Evolutionary conservation across 2,888 invertebrate genomes (phyloP).

Genomic region (Altica lythri): DNA sequence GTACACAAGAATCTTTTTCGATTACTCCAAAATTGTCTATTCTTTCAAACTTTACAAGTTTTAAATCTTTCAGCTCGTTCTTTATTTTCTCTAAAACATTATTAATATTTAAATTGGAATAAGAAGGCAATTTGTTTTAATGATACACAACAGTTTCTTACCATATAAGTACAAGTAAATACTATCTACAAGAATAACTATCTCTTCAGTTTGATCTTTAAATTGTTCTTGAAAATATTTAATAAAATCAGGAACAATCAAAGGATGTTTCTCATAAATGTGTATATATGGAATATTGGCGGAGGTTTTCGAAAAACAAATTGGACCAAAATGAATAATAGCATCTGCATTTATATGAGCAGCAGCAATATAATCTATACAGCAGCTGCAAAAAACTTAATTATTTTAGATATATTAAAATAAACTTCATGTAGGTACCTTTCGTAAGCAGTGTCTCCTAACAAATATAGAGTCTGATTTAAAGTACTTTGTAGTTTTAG

Average conservation of each 20-base stretch:
- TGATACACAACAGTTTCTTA: constrained; percentile 43
- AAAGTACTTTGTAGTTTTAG: constrained; percentile 58
- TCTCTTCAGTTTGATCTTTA: constrained; percentile 51
- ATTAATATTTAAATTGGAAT: neutral
- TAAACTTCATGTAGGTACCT: constrained; percentile 62
- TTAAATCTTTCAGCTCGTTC: constrained; percentile 15
- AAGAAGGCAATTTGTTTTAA: neutral
- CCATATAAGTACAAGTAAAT: constrained; percentile 68
- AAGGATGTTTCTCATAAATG: constrained; percentile 67
- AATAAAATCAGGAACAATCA: constrained; percentile 60
- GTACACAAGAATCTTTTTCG: constrained; percentile 54
- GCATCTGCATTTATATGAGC: constrained; percentile 85
- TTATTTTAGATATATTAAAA: constrained; percentile 10
- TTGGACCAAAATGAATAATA: constrained; percentile 88
- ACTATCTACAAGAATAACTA: constrained; percentile 71
- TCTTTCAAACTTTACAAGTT: constrained; percentile 29
- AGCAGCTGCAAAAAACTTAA: constrained; percentile 73
- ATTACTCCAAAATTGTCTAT: constrained; percentile 36
- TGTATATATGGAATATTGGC: constrained; percentile 75
- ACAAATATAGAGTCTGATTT: constrained; percentile 72
- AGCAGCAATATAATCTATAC: constrained; percentile 87
- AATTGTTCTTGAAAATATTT: constrained; percentile 50
- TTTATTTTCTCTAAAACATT: constrained; percentile 28
- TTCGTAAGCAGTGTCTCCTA: constrained; percentile 91
- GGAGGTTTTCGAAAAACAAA: constrained; percentile 78